Percentiles rank a stretch among this genome's conserved stretches.
These are phyloP conservation scores for Syngnathus rostellatus DNA, from an alignment of 2,797 vertebrate genomes.

Conservation along the genomic window DNA sequence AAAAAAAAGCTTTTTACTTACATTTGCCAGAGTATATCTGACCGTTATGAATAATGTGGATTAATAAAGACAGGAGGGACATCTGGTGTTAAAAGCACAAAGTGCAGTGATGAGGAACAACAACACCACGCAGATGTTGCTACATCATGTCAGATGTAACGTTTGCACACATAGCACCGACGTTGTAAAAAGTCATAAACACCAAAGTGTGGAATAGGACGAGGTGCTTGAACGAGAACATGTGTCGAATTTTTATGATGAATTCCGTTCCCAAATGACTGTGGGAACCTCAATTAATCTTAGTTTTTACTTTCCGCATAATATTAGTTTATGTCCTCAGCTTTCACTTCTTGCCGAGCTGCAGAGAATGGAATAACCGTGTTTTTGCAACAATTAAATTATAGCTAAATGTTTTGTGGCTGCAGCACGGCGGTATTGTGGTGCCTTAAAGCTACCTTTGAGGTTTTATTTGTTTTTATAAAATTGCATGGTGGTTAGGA, in stretches of 20 bases:
- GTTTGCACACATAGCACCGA: not conserved
- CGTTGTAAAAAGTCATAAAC: not conserved
- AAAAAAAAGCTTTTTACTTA: not conserved
- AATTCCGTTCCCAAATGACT: not conserved
- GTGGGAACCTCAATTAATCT: not conserved
- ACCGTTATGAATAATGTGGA: not conserved
- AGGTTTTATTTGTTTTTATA: too few species aligned
- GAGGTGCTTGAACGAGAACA: not conserved
- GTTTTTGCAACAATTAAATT: slow-evolving; percentile 11
- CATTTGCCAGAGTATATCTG: too few species aligned
- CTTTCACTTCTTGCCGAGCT: not conserved
- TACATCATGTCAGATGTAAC: not conserved
- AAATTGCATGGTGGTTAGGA: too few species aligned
- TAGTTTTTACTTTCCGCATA: not conserved
- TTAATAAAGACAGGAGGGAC: not conserved
- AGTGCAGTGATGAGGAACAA: not conserved
- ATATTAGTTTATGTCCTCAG: slow-evolving; percentile 3
- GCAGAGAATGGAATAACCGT: slow-evolving; percentile 1
- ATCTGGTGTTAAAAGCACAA: not conserved
- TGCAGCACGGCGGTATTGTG: not conserved
- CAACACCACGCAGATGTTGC: not conserved
- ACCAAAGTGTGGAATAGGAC: not conserved
- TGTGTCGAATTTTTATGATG: not conserved
- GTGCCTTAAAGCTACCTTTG: too few species aligned
- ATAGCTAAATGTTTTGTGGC: not conserved